These are phyloP conservation scores for Isaurus tuberculatus DNA, from an alignment of 92 coral and sea anemone species.

Conservation along the genomic window DNA sequence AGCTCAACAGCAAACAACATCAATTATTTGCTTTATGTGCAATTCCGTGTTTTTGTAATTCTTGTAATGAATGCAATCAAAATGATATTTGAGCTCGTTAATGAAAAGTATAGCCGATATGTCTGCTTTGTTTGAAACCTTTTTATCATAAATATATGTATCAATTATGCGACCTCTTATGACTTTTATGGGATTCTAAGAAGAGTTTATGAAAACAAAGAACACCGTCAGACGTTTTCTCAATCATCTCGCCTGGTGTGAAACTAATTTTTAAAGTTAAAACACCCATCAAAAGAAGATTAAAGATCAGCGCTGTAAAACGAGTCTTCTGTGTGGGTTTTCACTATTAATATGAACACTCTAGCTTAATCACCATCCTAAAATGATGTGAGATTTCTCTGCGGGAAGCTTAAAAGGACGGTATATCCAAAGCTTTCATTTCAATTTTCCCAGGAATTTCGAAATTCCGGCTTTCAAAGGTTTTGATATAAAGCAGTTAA, in stretches of 20 bases:
- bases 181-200: constrained; percentile 15
- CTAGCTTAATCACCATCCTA: constrained; percentile 5
- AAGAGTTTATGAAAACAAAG: constrained; percentile 40
- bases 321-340: constrained; percentile 4
- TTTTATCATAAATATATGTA: background rate
- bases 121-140: background rate
- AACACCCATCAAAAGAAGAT: constrained; percentile 44
- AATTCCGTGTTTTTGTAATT: background rate
- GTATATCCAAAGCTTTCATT: constrained; percentile 1
- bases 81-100: background rate
- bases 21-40: background rate
- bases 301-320: constrained; percentile 25
- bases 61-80: background rate
- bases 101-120: background rate
- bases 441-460: constrained; percentile 22
- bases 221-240: constrained; percentile 31
- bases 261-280: constrained; percentile 47
- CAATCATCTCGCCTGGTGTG: constrained; percentile 43
- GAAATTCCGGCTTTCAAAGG: constrained; percentile 26
- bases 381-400: constrained; percentile 41
- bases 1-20: background rate
- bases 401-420: constrained; percentile 26
- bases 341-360: background rate
- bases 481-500: constrained; percentile 37
- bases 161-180: background rate